Evolutionary conservation across 2,113 vertebrate species (phyloP), one percentile per base, ranked within the genome.

Genomic region (Bostrychus sinensis): DNA sequence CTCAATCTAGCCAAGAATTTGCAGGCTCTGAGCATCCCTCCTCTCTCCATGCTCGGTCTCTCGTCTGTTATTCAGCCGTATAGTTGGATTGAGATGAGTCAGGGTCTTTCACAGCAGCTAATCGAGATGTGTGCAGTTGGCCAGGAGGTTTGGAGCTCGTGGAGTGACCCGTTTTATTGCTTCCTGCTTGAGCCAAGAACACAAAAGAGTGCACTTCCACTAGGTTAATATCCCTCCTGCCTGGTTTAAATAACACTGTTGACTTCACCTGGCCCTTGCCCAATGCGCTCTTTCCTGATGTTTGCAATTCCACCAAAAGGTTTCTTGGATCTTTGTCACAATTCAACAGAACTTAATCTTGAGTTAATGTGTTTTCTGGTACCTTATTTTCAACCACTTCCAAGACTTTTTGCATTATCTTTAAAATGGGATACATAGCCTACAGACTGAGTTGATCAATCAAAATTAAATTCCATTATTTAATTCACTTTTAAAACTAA

Each of bases 101-200:
- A 43, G 66, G 60, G 39, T 51, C 70, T 84, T 88, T 86, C 83
- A 78, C 70, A 58, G 42, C 51, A 65, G 62, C 73, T 86, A 86
- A 88, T 85, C 82, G 65, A 87, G 88, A 86, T 73, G 77, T 80
- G 81, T 81, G 73, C 81, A 75, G 74, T 83, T 55, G 56, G 78
- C 74, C 43, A 25, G 63, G 70, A 80, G 83, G 77, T 62, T 77
- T 46, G 34, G 60, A 63, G 69, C 69, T 79, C 59, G 56, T 70
- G 75, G 72, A 69, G 84, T 78, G 78, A 85, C 83, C 77, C 78
- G 77, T 84, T 86, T 88, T 86, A 87, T 88, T 87, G 71, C 79
- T 81, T 80, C 45, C 57, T 77, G 72, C 75, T 71, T 61, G 43
- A 78, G 77, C 84, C 81, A 53, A 48, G 62, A 80, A 70, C 74